Base-by-base conservation (phyloP, 2,888 invertebrate species). In the Xylocampa areola region DNA sequence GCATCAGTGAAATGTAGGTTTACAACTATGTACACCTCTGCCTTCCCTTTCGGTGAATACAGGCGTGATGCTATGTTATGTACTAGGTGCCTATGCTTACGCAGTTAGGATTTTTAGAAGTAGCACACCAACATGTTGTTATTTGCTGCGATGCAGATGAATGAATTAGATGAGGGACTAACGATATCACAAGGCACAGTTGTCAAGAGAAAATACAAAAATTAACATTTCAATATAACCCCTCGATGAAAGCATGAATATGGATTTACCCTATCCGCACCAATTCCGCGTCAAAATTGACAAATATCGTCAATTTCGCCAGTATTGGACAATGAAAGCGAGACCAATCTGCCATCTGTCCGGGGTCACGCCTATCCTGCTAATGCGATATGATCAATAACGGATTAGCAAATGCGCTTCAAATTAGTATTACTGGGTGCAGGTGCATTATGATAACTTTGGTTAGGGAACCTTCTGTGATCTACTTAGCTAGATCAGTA, bases 221-320 rank as follows among this genome's bases (percentile, higher is more conserved):
- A 74, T 65, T 73, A 59, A 73, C 58, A 76, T 63, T 61, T 76
- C 65, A 63, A 68, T 76, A 45, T 19, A 49, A 39, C 58, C 73
- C 67, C 55, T 16, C 52, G 35, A 50, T 48, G 44, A 59, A 33
- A 59, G 29, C 19, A 57, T 52, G 50, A 69, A 65, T 55, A 44
- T 63, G 50, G 74, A 73, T 86, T 88, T 87, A 81, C 87, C 80
- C 82, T 68, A 88, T 85, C 77, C 71, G 79, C 79, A 63, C 73
- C 63, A 78, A 88, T 85, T 90, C 87, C 69, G 78, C 81, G 86
- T 87, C 87, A 85, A 80, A 82, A 63, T 73, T 90, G 89, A 87
- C 88, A 82, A 87, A 87, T 86, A 79, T 79, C 81, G 77, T 61
- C 73, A 80, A 83, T 80, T 86, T 84, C 79, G 70, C 66, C 79